These are phyloP conservation scores for Dendrocincla fuliginosa DNA, from an alignment of 2,797 vertebrate genomes.

Conservation along the genomic window DNA sequence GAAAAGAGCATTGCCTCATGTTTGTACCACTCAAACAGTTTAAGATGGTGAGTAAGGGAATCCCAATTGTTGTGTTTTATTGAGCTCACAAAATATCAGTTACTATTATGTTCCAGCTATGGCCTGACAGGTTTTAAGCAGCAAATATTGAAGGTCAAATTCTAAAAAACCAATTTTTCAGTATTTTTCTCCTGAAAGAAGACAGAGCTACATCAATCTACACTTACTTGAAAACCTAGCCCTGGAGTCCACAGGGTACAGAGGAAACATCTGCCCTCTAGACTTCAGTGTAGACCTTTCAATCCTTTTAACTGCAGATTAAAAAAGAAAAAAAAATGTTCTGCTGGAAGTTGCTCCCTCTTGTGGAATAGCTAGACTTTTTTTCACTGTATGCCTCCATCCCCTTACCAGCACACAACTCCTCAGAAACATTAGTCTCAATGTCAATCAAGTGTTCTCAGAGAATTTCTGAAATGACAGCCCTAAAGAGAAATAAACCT, in stretches of 20 bases:
- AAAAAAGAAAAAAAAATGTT: not conserved
- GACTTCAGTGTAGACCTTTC: not conserved
- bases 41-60: not conserved
- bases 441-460: not conserved
- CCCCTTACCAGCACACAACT: not conserved
- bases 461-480: not conserved
- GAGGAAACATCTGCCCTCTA: not conserved
- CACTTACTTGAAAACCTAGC: not conserved
- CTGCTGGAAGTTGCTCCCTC: slow-evolving; percentile 2
- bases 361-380: not conserved
- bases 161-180: not conserved
- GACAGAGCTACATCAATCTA: not conserved
- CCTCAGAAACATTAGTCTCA: not conserved
- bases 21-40: not conserved
- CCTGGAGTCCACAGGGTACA: not conserved
- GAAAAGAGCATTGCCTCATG: not conserved
- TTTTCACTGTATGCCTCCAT: not conserved
- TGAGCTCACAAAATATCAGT: not conserved
- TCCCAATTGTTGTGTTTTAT: not conserved
- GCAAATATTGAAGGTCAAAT: not conserved
- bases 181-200: not conserved
- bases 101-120: not conserved
- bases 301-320: not conserved
- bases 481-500: not conserved
- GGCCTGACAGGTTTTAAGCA: not conserved